phyloP scores from a whole-genome alignment of 2,888 invertebrate species.

The Lordiphosa fenestrarum region DNA sequence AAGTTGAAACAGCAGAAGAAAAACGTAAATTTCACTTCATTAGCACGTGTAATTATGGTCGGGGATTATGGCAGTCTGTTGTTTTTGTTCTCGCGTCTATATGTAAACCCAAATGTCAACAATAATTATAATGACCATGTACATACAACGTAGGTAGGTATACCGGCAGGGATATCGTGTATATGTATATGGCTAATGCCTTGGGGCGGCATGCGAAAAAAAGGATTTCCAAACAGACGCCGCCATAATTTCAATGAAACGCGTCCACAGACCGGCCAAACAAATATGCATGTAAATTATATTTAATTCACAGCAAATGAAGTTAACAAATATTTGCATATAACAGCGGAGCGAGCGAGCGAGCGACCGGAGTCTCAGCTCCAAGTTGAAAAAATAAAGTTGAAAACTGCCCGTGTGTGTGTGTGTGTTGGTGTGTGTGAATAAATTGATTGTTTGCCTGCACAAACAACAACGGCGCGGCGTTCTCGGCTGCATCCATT shows the following conservation, averaged over 20 bases:
- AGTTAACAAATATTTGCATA: constrained; percentile 75
- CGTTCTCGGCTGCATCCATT: constrained; percentile 32
- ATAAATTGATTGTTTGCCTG: constrained; percentile 71
- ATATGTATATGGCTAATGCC: constrained; percentile 34
- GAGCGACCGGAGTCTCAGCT: not conserved
- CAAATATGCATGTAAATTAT: constrained; percentile 73
- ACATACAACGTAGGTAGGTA: too few relatives aligned
- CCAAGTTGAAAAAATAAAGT: constrained; percentile 30
- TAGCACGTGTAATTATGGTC: constrained; percentile 60
- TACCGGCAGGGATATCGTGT: not conserved
- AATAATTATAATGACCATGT: constrained; percentile 57
- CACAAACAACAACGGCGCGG: constrained; percentile 11
- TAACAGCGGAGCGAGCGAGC: constrained; percentile 11
- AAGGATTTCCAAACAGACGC: constrained; percentile 15
- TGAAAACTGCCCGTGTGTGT: not conserved
- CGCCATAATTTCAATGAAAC: constrained; percentile 20
- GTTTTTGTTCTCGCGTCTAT: constrained; percentile 5
- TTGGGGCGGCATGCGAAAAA: constrained; percentile 37
- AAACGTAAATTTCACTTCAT: constrained; percentile 62
- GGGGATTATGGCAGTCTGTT: constrained; percentile 37
- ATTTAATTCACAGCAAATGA: constrained; percentile 75
- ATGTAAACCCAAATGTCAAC: constrained; percentile 59
- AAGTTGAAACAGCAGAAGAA: constrained; percentile 28
- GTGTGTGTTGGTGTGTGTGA: constrained; percentile 35
- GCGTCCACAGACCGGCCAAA: constrained; percentile 41